These are phyloP conservation scores for Isichthys henryi DNA, from an alignment of 2,113 vertebrate species.

Conservation along the genomic window DNA sequence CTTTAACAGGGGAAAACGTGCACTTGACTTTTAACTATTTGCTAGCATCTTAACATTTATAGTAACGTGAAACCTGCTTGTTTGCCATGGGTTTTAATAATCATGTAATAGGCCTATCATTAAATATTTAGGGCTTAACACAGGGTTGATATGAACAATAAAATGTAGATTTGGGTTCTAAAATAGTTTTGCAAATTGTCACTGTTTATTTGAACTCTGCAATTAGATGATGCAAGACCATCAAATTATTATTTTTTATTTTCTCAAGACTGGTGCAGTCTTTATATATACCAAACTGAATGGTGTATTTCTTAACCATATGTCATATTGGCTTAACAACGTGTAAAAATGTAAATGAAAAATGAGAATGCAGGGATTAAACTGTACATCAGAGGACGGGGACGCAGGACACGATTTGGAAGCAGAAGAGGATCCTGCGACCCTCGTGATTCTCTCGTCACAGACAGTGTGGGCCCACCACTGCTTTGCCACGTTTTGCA, in stretches of 20 bases:
- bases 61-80: constrained; percentile 11
- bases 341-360: constrained; percentile 4
- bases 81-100: constrained; percentile 8
- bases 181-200: constrained; percentile 39
- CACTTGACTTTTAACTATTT: not conserved
- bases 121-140: constrained; percentile 50
- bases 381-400: not conserved
- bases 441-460: not conserved
- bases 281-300: constrained; percentile 6
- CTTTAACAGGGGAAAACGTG: constrained; percentile 18
- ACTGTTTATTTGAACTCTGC: not conserved
- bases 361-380: not conserved
- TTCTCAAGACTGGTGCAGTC: not conserved
- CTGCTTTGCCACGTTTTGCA: constrained; percentile 38
- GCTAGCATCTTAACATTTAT: constrained; percentile 9
- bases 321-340: not conserved
- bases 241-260: not conserved
- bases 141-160: constrained; percentile 48
- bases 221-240: not conserved
- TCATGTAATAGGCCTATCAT: constrained; percentile 23
- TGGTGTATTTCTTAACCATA: not conserved
- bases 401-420: not conserved
- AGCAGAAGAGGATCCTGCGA: not conserved
- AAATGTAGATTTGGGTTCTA: constrained; percentile 44
- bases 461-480: constrained; percentile 1